These are phyloP conservation scores for Rotaria macrura DNA, from an alignment of 2,888 invertebrate species.

Conservation along the genomic window DNA sequence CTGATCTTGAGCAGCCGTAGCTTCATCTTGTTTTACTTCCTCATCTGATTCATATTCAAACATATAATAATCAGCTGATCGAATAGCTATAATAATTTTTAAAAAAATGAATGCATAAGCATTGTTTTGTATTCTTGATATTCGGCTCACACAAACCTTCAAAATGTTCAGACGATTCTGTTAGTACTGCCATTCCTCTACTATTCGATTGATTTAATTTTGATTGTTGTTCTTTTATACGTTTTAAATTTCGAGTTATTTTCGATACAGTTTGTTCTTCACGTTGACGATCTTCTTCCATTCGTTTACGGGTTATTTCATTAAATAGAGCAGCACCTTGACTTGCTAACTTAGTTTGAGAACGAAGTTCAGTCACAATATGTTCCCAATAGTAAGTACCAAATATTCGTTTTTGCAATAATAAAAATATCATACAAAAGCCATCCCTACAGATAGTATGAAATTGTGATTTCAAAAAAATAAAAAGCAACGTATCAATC, in stretches of 20 bases:
- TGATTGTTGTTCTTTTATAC: conserved; percentile 33
- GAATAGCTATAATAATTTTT: conserved; percentile 63
- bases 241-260: conserved; percentile 25
- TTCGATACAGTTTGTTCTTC: conserved; percentile 29
- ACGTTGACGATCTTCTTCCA: conserved; percentile 22
- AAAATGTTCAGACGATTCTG: conserved; percentile 27
- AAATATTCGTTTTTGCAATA: conserved; percentile 80
- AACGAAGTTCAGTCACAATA: conserved; percentile 84
- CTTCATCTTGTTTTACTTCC: conserved; percentile 37
- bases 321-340: conserved; percentile 40
- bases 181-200: background rate
- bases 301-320: conserved; percentile 23
- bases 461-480: too few species aligned
- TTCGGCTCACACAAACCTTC: conserved; percentile 8
- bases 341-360: conserved; percentile 82
- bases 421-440: conserved; percentile 79
- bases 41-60: conserved; percentile 71
- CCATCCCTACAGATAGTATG: conserved; percentile 48
- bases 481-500: too few species aligned
- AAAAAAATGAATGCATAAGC: too few species aligned
- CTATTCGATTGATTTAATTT: background rate
- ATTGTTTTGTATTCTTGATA: background rate
- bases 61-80: conserved; percentile 98
- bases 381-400: conserved; percentile 92
- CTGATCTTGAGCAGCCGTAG: conserved; percentile 36